These are phyloP conservation scores for Bufo gargarizans DNA, from an alignment of 2,113 vertebrate species.

Conservation along the genomic window DNA sequence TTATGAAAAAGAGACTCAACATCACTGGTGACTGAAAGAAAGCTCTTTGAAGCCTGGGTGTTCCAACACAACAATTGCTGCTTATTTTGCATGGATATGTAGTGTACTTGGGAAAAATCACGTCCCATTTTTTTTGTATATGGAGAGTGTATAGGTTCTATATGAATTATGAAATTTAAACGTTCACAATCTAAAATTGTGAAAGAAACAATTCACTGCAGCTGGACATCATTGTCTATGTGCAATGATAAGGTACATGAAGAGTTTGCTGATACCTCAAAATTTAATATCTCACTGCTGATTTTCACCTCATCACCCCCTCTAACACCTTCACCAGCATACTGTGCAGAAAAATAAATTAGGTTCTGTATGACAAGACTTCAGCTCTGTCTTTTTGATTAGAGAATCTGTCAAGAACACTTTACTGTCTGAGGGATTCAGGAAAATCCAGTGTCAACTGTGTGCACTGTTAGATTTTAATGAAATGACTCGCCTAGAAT, in stretches of 20 bases:
- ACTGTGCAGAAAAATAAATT: constrained; percentile 25
- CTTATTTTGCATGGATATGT: not conserved
- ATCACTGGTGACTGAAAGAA: no score
- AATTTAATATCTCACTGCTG: constrained; percentile 26
- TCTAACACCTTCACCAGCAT: constrained; percentile 8
- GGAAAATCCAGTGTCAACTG: constrained; percentile 37
- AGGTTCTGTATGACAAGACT: constrained; percentile 23
- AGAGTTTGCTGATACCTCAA: not conserved
- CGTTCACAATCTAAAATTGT: not conserved
- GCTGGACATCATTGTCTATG: not conserved
- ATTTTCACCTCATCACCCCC: constrained; percentile 18
- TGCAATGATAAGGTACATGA: not conserved
- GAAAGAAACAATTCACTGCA: not conserved
- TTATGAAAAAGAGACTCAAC: no score
- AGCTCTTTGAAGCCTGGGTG: not conserved
- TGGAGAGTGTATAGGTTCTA: not conserved
- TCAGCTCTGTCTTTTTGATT: constrained; percentile 52
- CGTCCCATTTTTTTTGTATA: not conserved
- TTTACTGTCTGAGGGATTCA: constrained; percentile 30
- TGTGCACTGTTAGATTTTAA: constrained; percentile 30
- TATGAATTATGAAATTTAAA: not conserved
- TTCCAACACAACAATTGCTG: not conserved
- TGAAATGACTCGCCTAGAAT: constrained; percentile 42
- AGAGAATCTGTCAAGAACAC: constrained; percentile 44
- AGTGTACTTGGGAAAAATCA: not conserved